Conservation (phyloP, 2,113 vertebrate genomes). For the Theropithecus gelada region DNA sequence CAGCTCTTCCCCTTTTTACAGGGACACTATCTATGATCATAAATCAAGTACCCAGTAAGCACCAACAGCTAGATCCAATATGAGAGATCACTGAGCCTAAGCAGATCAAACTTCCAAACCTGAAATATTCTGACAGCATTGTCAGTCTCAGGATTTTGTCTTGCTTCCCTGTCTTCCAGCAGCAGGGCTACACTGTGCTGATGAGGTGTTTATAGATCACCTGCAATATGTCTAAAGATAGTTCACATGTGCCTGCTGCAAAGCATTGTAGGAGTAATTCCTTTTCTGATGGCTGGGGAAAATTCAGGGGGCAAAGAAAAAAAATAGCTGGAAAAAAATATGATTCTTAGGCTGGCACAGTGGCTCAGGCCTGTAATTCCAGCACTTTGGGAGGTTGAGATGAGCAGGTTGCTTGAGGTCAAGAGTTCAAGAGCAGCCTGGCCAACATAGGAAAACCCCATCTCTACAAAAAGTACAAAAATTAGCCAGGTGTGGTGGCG, state of each 20-base stretch:
- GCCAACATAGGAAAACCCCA: too few relatives aligned
- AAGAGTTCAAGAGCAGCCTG: too few relatives aligned
- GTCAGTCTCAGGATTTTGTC: constrained; percentile 63
- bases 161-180: constrained; percentile 72
- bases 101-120: constrained; percentile 64
- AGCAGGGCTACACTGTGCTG: constrained; percentile 63
- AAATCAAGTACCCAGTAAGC: background rate
- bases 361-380: too few relatives aligned
- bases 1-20: background rate
- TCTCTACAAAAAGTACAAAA: too few relatives aligned
- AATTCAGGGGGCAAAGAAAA: constrained; percentile 76
- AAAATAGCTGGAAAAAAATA: background rate
- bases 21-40: background rate
- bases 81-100: constrained; percentile 26
- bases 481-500: too few relatives aligned
- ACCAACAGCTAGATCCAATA: background rate
- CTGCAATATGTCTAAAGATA: constrained; percentile 66
- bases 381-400: too few relatives aligned
- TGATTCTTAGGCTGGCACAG: too few relatives aligned
- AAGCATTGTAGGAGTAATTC: constrained; percentile 74
- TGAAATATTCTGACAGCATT: constrained; percentile 71
- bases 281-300: constrained; percentile 56
- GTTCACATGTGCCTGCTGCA: constrained; percentile 52
- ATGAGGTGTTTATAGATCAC: constrained; percentile 78
- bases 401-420: too few relatives aligned